phyloP scores from a whole-genome alignment of 2,113 vertebrate species.

The Centrocercus urophasianus region DNA sequence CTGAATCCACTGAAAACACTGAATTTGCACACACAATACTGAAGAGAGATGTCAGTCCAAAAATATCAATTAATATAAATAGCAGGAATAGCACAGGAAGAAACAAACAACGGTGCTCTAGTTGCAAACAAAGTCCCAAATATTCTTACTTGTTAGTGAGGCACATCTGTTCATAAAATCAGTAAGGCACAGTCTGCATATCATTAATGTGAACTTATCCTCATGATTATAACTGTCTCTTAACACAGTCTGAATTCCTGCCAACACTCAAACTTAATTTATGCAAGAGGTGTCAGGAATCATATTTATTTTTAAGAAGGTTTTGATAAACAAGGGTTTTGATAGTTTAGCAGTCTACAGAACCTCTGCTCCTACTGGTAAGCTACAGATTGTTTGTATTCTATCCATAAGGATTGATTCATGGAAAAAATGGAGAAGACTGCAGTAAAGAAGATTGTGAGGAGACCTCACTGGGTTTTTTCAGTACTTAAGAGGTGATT shows the following conservation, averaged over 20 bases:
- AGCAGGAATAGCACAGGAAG: background rate
- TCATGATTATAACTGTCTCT: background rate
- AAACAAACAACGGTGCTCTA: background rate
- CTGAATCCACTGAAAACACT: background rate
- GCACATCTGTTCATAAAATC: background rate
- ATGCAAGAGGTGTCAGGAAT: rapidly evolving
- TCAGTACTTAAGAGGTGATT: background rate
- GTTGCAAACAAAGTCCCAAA: background rate
- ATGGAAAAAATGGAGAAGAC: background rate
- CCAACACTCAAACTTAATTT: background rate
- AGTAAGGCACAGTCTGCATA: background rate
- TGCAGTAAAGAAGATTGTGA: background rate
- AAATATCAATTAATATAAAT: background rate
- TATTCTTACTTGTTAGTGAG: background rate
- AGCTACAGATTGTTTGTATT: background rate
- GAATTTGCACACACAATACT: background rate
- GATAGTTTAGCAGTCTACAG: background rate
- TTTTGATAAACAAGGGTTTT: background rate
- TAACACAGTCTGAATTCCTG: background rate
- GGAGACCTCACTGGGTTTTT: background rate
- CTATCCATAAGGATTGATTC: background rate
- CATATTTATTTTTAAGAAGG: background rate
- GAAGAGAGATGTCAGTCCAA: background rate
- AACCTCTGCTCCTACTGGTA: background rate
- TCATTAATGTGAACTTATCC: background rate